Conservation (phyloP, 2,888 invertebrate genomes). For the Lasioglossum pauxillum region DNA sequence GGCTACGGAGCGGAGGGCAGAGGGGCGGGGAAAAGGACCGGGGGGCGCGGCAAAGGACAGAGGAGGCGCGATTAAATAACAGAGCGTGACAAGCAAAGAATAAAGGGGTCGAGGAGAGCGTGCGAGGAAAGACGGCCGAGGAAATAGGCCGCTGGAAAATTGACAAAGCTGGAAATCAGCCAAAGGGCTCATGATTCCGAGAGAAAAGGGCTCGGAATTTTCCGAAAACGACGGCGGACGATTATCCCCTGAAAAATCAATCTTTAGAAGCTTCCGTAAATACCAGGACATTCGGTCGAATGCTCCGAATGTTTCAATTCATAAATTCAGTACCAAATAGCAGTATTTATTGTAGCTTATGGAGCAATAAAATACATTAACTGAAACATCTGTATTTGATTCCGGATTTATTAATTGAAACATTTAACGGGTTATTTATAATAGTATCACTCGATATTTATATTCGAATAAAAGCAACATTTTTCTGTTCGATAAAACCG, state of each 20-base stretch:
- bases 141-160: constrained; percentile 18
- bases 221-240: background rate
- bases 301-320: background rate
- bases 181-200: background rate
- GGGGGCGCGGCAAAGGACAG: constrained; percentile 15
- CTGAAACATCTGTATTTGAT: background rate
- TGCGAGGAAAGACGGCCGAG: background rate
- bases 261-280: background rate
- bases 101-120: background rate
- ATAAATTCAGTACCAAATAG: background rate
- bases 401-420: background rate
- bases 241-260: background rate
- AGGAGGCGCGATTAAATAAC: constrained; percentile 39
- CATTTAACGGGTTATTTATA: background rate
- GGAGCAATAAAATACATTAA: background rate
- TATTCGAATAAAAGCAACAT: background rate
- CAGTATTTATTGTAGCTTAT: background rate
- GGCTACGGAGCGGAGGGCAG: background rate
- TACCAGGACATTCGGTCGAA: background rate
- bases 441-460: too few species aligned
- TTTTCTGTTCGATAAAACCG: background rate
- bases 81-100: constrained; percentile 16
- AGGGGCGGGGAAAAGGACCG: background rate
- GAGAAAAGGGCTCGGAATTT: background rate
- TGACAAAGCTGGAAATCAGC: background rate